Evolutionary conservation across 2,888 invertebrate species (phyloP), one percentile per base, ranked within the genome.

Genomic region (Philonicus albiceps): DNA sequence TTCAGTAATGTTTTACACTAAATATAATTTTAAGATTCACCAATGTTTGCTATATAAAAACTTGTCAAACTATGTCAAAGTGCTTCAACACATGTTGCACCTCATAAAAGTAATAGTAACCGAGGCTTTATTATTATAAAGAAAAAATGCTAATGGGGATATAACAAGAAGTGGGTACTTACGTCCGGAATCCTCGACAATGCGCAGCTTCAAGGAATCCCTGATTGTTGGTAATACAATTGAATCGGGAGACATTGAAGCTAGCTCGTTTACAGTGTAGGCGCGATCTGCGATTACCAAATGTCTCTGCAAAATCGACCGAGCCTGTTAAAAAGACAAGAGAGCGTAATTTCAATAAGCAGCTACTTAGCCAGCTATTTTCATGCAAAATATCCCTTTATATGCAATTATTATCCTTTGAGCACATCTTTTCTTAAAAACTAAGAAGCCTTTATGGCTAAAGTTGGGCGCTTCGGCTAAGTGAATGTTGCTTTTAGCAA

Each of bases 281-380:
- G 95, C 94, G 78, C 94, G 94, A 89, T 96, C 95, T 1, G 96
- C 95, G 88, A 97, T 95, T 73, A 98, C 95, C 88, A 98, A 94
- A 93, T 98, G 98, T 87, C 98, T 94, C 92, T 98, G 97, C 91
- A 98, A 93, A 89, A 98, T 96, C 92, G 96, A 95, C 89, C 94
- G 95, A 0, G 96, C 96, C 97, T 97, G 93, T 78, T 93, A 93
- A 88, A 90, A 43, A 80, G 27, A 86, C 43, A 64, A 16, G 11
- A 37, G 37, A 78, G 40, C 86, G 83, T 31, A 75, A 74, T 19
- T 76, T 53, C 64, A 53, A 53, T 76, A 75, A 86, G 55, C 76
- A 22, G 31, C 76, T 84, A 49, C 37, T 37, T 31, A 74, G 22
- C 64, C 27, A 64, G 64, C 64, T 27, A 64, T 64, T 64, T 64